phyloP scores from a whole-genome alignment of 2,888 invertebrate genomes.

The Nephrotoma guestfalica region DNA sequence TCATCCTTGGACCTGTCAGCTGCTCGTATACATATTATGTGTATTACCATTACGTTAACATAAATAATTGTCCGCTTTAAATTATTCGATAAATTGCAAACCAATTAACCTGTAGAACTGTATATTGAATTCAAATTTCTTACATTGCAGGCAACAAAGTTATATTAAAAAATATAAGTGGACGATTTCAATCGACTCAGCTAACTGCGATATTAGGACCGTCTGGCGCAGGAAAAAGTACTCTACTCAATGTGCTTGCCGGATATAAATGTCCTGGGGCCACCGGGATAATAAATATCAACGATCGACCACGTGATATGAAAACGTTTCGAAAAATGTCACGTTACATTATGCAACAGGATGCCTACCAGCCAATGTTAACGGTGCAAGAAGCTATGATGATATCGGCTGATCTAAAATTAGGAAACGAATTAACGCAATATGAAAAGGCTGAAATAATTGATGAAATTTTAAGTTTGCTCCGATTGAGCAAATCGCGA shows the following conservation, averaged over 20 bases:
- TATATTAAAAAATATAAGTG: slow-evolving; percentile 66
- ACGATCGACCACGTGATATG: slow-evolving; percentile 61
- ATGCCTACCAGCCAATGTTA: slow-evolving; percentile 70
- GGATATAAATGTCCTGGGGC: slow-evolving; percentile 66
- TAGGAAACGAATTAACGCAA: slow-evolving; percentile 46
- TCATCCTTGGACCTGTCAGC: not conserved
- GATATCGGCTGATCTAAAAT: slow-evolving; percentile 79
- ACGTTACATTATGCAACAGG: slow-evolving; percentile 92
- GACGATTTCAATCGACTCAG: slow-evolving; percentile 72
- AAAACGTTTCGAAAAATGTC: slow-evolving; percentile 74
- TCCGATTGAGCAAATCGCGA: slow-evolving; percentile 58
- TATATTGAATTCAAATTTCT: not conserved
- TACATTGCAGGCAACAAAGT: slow-evolving; percentile 53
- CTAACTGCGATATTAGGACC: slow-evolving; percentile 87
- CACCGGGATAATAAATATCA: slow-evolving; percentile 61
- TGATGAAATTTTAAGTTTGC: slow-evolving; percentile 66
- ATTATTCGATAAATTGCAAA: not conserved
- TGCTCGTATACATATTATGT: not conserved
- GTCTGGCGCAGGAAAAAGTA: slow-evolving; percentile 85
- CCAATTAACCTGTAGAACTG: not conserved
- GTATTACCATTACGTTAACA: not conserved
- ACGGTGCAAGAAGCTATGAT: slow-evolving; percentile 80
- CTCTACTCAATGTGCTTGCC: slow-evolving; percentile 74
- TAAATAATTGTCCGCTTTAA: too few relatives aligned
- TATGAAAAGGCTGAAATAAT: slow-evolving; percentile 56